Evolutionary conservation across 2,888 invertebrate species (phyloP).

Genomic region (Agrilus mali): DNA sequence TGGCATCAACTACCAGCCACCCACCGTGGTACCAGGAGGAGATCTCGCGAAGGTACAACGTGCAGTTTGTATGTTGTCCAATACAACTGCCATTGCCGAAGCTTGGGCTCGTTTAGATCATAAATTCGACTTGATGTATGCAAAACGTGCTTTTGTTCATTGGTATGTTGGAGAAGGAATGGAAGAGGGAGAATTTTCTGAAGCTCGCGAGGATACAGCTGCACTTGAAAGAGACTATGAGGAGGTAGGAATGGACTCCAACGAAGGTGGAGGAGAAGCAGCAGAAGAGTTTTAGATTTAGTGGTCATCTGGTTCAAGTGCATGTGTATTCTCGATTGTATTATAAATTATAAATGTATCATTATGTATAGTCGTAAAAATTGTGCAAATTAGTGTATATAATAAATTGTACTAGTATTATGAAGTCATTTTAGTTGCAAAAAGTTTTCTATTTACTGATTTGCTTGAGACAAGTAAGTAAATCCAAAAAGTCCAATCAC

Average conservation of each 20-base stretch:
- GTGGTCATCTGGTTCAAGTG: no score
- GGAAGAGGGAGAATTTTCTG: constrained; percentile 68
- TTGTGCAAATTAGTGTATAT: no score
- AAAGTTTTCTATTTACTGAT: no score
- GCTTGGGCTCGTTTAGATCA: constrained; percentile 55
- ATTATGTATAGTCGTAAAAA: no score
- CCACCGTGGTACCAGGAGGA: constrained; percentile 35
- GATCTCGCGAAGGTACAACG: constrained; percentile 80
- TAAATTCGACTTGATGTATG: constrained; percentile 58
- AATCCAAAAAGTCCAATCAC: no score
- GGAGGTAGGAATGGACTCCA: constrained; percentile 53
- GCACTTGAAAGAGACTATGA: constrained; percentile 58
- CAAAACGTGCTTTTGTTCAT: constrained; percentile 55
- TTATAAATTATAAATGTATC: no score
- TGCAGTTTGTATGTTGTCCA: constrained; percentile 87
- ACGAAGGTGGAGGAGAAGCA: constrained; percentile 37
- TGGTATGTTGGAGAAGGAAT: constrained; percentile 74
- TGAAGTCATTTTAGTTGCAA: no score
- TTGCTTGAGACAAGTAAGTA: no score
- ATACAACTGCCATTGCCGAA: constrained; percentile 54
- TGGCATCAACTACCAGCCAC: constrained; percentile 39
- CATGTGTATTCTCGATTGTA: no score
- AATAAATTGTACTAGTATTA: no score
- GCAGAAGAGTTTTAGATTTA: constrained; percentile 25
- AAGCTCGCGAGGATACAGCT: constrained; percentile 62